Percentiles rank a stretch among this genome's conserved stretches.
phyloP scores from a whole-genome alignment of 2,113 vertebrate genomes.

The Speoplatyrhinus poulsoni region DNA sequence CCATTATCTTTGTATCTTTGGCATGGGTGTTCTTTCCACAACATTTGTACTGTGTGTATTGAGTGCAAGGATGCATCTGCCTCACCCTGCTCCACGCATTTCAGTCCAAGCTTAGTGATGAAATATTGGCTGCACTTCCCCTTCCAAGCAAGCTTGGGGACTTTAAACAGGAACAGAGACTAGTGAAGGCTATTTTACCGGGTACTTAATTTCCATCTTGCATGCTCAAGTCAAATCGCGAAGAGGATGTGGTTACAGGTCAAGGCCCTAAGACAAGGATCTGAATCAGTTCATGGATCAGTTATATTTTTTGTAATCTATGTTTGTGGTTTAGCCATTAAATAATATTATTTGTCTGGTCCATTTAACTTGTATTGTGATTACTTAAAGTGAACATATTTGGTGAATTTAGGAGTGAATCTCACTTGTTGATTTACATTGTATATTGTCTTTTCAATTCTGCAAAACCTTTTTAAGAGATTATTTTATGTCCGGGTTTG shows the following conservation, averaged over 20 bases:
- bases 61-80: constrained; percentile 1
- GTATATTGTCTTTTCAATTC: background rate
- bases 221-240: constrained; percentile 51
- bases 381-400: no score
- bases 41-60: background rate
- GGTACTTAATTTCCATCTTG: constrained; percentile 64
- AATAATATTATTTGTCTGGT: background rate
- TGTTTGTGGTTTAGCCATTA: background rate
- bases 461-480: no score
- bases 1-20: background rate
- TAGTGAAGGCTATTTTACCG: constrained; percentile 69
- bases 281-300: constrained; percentile 53
- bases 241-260: constrained; percentile 75
- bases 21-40: background rate
- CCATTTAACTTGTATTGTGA: no score
- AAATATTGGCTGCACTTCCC: constrained; percentile 10
- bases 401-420: no score
- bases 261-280: constrained; percentile 45
- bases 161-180: constrained; percentile 65
- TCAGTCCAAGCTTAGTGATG: constrained; percentile 21
- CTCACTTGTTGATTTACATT: no score
- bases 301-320: constrained; percentile 21
- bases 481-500: no score
- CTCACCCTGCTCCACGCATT: constrained; percentile 15
- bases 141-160: constrained; percentile 18